Base-by-base conservation (phyloP, 2,888 invertebrate species). In the Drosophila fungiperda region DNA sequence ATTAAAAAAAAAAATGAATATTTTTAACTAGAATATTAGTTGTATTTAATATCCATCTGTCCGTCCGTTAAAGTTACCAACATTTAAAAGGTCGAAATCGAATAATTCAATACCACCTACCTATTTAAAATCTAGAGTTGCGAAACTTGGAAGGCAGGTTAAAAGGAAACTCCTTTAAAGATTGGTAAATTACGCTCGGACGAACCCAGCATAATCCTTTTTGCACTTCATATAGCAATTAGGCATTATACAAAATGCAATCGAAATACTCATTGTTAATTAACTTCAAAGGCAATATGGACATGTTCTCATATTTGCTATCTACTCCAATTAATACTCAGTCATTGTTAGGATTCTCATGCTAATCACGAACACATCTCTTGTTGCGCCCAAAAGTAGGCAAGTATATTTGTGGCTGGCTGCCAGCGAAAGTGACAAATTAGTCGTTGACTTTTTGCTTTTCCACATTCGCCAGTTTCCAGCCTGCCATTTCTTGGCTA, bases 351-450 rank as follows among this genome's bases (percentile, higher is more conserved):
- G 2, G 12, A 6, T 12, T 15, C 6, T 26, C 6, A 11, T 9
- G 17, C 26, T 12, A 12, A 26, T 23, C 50, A 76, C 61, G 65
- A 15, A 29, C 57, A 12, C 77, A 74, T 78, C 68, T 45, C 66
- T 63, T 12, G 9, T 1, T 12, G 42, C 62, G 68, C 68, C 68
- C 63, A 15, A 58, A 69, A 69, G 77, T 64, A 67, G 69, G 35
- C 74, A 61, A 64, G 26, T 33, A 53, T 26, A 17, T 49, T 73
- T 63, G 62, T 66, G 52, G 54, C 38, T 45, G 32, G 17, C n/a
- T 45, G 64, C 49, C 74, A 59, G 52, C 36, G 45, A 69, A 64
- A 78, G 74, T 77, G 77, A 78, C 78, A 74, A 78, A 78, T 78
- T 77, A 74, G 74, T 68, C 63, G 66, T 53, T 48, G 53, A 29